Conservation (phyloP, 2,113 vertebrate genomes). For the Anhinga anhinga region DNA sequence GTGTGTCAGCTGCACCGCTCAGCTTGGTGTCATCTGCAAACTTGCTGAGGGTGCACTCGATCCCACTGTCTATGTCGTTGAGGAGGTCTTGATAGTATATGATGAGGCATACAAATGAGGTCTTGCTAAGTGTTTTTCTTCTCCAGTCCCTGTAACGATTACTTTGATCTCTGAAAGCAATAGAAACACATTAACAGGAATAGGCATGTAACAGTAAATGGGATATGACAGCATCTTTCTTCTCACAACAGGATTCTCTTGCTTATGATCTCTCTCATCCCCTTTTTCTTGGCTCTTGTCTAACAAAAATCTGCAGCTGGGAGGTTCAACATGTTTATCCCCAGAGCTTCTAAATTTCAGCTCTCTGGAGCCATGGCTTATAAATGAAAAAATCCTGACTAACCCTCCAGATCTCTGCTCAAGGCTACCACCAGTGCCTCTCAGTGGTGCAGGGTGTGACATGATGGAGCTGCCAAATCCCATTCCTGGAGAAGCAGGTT, state of each 20-base stretch:
- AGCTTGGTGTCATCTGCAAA: no score
- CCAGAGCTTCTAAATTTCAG: background rate
- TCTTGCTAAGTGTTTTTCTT: background rate
- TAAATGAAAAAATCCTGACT: background rate
- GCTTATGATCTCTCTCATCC: background rate
- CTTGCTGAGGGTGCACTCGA: no score
- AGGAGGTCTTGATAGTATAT: no score
- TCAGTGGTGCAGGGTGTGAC: accelerated
- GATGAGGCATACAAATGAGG: background rate
- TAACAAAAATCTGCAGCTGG: background rate
- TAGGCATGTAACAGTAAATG: background rate
- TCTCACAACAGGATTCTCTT: background rate
- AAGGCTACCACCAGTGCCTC: background rate
- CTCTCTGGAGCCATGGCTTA: background rate
- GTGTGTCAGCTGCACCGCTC: no score
- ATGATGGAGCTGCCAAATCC: background rate
- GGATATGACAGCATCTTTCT: background rate
- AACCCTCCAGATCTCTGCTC: background rate
- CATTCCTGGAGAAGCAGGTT: background rate
- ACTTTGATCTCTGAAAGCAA: background rate
- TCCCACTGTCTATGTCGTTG: no score
- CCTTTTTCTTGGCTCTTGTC: background rate
- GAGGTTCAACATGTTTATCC: background rate
- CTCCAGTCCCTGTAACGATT: background rate
- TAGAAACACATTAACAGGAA: background rate